phyloP scores from a whole-genome alignment of 2,888 invertebrate species.

The Andrena haemorrhoa region DNA sequence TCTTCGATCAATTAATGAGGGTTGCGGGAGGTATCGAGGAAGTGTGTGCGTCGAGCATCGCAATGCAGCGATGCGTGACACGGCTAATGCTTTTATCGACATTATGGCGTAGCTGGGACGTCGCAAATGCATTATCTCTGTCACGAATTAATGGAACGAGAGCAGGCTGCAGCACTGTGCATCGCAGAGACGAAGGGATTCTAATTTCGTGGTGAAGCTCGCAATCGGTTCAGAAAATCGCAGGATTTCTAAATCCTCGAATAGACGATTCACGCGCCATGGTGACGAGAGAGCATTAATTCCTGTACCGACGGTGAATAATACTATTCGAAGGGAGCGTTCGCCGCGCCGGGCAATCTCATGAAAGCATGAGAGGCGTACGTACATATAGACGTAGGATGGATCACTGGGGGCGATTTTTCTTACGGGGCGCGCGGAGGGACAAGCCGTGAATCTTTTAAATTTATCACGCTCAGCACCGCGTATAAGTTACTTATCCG shows the following conservation, averaged over 20 bases:
- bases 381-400: not conserved
- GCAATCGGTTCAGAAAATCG: not conserved
- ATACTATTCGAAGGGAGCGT: not conserved
- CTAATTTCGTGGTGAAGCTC: too few relatives aligned
- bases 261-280: not conserved
- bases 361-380: slow-evolving; percentile 18
- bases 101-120: too few relatives aligned
- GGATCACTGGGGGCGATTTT: slow-evolving; percentile 17
- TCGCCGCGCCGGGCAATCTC: slow-evolving; percentile 13
- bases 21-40: too few relatives aligned
- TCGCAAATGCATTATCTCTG: too few relatives aligned
- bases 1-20: too few relatives aligned
- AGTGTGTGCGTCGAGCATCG: too few relatives aligned
- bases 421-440: not conserved
- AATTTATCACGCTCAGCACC: slow-evolving; percentile 44
- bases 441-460: slow-evolving; percentile 20
- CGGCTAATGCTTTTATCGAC: too few relatives aligned
- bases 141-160: too few relatives aligned
- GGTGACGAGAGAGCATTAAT: slow-evolving; percentile 9
- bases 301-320: slow-evolving; percentile 7
- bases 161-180: too few relatives aligned
- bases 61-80: too few relatives aligned
- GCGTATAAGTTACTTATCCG: slow-evolving; percentile 30
- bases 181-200: too few relatives aligned
- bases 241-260: not conserved